Percentiles rank a stretch among this genome's conserved stretches.
Conservation (phyloP, 2,888 invertebrate genomes). For the Mesochorus sp. region DNA sequence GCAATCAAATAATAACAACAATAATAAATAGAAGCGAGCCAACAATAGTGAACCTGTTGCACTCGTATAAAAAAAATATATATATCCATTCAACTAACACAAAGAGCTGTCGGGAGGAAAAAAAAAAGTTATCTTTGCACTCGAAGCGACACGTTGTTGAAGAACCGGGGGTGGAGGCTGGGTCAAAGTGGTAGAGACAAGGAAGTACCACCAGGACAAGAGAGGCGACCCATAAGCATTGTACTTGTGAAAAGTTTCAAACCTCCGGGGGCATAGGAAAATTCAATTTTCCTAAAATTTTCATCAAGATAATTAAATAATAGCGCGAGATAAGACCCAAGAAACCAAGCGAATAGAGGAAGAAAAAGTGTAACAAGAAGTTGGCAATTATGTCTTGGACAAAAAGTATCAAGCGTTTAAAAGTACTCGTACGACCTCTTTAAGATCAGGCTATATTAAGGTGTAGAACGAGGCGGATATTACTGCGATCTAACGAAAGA, state of each 20-base stretch:
- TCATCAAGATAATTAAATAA: slow-evolving; percentile 37
- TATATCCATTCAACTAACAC: no score
- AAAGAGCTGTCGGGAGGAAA: background rate
- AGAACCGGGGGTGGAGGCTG: background rate
- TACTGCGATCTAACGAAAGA: no score
- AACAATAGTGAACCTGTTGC: slow-evolving; percentile 54
- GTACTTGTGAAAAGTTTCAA: slow-evolving; percentile 5
- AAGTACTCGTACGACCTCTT: background rate
- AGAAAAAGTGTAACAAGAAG: background rate
- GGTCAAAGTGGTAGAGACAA: slow-evolving; percentile 29
- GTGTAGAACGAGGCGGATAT: no score
- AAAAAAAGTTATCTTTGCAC: slow-evolving; percentile 7
- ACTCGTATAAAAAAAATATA: background rate
- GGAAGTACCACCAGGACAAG: background rate
- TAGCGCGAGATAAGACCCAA: slow-evolving; percentile 43
- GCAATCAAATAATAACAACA: no score
- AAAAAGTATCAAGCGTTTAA: background rate
- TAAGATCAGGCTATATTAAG: background rate
- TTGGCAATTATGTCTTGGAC: background rate
- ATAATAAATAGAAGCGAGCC: slow-evolving; percentile 15
- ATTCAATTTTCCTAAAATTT: slow-evolving; percentile 53
- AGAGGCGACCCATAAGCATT: background rate
- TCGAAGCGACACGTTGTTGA: background rate
- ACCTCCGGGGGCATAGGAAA: slow-evolving; percentile 7
- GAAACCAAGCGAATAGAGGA: no score